Evolutionary conservation across 2,888 invertebrate genomes (phyloP), one percentile per base, ranked within the genome.

Genomic region (Glaucopsyche alexis): DNA sequence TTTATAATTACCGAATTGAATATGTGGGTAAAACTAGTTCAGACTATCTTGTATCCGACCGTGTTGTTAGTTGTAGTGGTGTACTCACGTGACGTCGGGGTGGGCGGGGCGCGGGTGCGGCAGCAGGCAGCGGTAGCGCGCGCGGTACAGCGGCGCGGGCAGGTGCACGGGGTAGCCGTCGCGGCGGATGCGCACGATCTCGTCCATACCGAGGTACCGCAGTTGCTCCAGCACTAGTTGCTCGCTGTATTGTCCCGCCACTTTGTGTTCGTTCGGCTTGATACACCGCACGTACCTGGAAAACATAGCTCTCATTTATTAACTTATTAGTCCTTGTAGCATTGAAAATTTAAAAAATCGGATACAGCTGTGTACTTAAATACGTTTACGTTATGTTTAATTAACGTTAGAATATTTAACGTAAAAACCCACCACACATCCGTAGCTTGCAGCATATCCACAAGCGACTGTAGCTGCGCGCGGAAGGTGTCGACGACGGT

Each of bases 101-200:
- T 76, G 77, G 66, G 64, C 74, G 0, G 40, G 87, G 72, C 94
- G 83, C 50, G 91, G 87, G 50, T 90, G 91, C n/a, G 94, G 93
- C 78, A 95, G 85, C 76, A 97, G 91, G 84, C 98, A 98, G 77
- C 96, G 94, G 86, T 97, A 98, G 72, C 97, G 94, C 74, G 94
- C 89, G 45, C 96, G 93, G 87, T 98, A 98, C 79, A 96, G 95
- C 73, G 94, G 94, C 82, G 96, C 95, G 42, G 95, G 94, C 88
- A 97, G 94, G 83, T 98, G 98, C 78, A 98, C 95, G 0, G 98
- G 98, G 88, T 95, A 98, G 5, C 98, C 98, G 86, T 98, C 98
- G 81, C 97, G 96, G 7, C 98, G 93, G 77, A 98, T 98, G 76
- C 97, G 94, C 80, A 98, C 98, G 78, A 98, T 98, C 87, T 98